Evolutionary conservation across 2,797 vertebrate species (phyloP), one percentile per base, ranked within the genome.

Genomic region (Coreius guichenoti): DNA sequence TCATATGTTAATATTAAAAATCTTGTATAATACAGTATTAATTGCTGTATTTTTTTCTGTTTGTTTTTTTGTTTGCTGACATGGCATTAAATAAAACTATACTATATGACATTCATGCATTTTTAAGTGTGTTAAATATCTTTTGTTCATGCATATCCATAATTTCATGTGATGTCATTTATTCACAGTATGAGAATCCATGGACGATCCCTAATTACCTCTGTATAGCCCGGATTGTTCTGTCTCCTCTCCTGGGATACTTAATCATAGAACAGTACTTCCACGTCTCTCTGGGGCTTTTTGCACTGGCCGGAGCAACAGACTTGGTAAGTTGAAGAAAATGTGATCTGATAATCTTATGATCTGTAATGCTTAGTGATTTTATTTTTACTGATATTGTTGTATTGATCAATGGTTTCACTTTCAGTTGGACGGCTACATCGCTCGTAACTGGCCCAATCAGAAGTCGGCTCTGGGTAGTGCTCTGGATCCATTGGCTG

Each of bases 381-480:
- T 17, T 45, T 45, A 16, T 75, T 43, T 39, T 43, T 43, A 9
- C 1, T 11, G n/a, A 63, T 58, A 8, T n/a, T 51, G 26, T 14
- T 11, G 49, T 31, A 2, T 13, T 7, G 23, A 12, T 58, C 19
- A 5, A 8, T 69, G 9, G 4, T 70, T 69, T 76, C 23, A 7
- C 63, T 21, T 68, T 23, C 92, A 99, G 98, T 82, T 99, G 95
- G 98, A 99, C 51, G 98, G 98, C 83, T 99, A 96, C 92, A 99
- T 99, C 81, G 98, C 98, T 88, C 96, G 98, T 86, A 99, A 97
- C 65, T 99, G 98, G 98, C 96, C 97, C 87, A 98, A 93, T 91
- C 98, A 99, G 90, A 99, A 99, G 90, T 99, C 98, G 0, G 98
- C 96, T 4, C 84, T 99, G 94, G 98, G 98, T 91, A 99, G 98